Conservation (phyloP, 2,797 vertebrate genomes). For the Anisognathus igniventris region DNA sequence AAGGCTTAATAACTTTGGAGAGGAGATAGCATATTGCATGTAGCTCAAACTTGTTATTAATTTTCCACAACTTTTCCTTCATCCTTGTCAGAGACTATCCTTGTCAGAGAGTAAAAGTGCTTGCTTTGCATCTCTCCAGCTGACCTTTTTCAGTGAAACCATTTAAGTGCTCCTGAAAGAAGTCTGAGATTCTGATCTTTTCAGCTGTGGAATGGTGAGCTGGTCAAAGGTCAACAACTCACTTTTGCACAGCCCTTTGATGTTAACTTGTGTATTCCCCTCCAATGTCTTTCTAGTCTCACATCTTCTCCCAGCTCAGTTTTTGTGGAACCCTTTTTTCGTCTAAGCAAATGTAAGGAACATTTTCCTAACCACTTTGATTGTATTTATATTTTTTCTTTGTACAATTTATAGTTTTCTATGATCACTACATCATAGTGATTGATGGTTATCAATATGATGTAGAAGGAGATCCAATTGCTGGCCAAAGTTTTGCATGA, state of each 20-base stretch:
- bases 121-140: neutral
- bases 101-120: neutral
- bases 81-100: neutral
- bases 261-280: neutral
- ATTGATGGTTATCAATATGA: neutral
- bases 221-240: neutral
- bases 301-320: neutral
- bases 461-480: neutral
- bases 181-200: neutral
- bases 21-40: neutral
- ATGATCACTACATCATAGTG: neutral
- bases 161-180: neutral
- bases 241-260: neutral
- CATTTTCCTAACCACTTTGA: neutral
- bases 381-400: neutral
- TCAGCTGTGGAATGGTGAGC: neutral
- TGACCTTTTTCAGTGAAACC: neutral
- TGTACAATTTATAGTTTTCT: neutral
- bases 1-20: neutral
- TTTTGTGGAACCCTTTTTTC: neutral
- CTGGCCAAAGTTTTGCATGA: neutral
- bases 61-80: neutral
- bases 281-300: neutral
- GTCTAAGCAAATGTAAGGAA: neutral
- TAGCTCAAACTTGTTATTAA: neutral